Conservation (phyloP, 2,888 invertebrate species). For the Nomada ruficornis region DNA sequence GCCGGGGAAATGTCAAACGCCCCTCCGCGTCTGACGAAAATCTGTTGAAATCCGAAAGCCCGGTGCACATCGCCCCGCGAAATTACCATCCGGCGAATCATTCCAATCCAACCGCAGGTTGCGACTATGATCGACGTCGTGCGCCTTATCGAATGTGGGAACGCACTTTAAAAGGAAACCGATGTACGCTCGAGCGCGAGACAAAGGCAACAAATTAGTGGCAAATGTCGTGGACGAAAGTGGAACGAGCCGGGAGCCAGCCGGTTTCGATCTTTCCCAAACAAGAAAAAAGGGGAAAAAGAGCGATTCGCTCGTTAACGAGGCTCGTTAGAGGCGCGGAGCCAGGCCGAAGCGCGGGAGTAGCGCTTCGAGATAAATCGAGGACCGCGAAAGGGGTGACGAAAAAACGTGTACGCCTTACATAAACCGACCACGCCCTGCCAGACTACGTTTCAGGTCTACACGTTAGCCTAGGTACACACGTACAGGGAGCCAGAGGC, state of each 20-base stretch:
- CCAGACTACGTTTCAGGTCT: conserved; percentile 64
- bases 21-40: neutral
- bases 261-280: conserved; percentile 41
- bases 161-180: conserved; percentile 21
- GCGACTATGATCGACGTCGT: neutral
- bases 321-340: conserved; percentile 41
- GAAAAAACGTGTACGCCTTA: conserved; percentile 82
- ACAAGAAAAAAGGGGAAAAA: conserved; percentile 37
- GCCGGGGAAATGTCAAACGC: conserved; percentile 43
- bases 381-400: conserved; percentile 75
- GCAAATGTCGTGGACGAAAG: conserved; percentile 43
- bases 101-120: neutral
- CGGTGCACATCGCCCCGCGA: too few species aligned
- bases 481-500: neutral
- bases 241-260: conserved; percentile 31
- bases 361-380: conserved; percentile 59
- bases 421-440: conserved; percentile 84
- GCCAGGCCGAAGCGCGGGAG: conserved; percentile 53
- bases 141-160: conserved; percentile 35
- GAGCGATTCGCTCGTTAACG: conserved; percentile 51
- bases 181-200: neutral
- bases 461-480: conserved; percentile 36
- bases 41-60: neutral
- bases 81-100: neutral
- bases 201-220: conserved; percentile 39